Evolutionary conservation across 2,113 vertebrate species (phyloP).

Genomic region (Hemiscyllium ocellatum): DNA sequence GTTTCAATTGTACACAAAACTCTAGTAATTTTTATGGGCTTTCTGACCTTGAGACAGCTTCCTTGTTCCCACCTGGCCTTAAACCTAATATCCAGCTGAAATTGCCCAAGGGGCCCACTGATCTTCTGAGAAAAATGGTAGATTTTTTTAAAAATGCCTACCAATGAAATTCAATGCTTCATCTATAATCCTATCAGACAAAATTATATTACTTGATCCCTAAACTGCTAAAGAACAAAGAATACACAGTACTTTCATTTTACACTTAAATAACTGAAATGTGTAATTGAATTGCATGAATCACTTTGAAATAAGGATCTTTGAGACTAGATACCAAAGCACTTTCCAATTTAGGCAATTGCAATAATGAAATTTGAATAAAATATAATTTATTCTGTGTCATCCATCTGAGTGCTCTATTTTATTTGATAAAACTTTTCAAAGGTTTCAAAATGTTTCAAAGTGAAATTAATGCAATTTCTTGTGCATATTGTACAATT

Average conservation of each 20-base stretch:
- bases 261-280: neutral
- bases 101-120: neutral
- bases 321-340: neutral
- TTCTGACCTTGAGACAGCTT: too few species aligned
- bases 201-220: neutral
- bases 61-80: neutral
- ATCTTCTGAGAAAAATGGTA: neutral
- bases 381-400: neutral
- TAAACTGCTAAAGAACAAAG: neutral
- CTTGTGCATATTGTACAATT: neutral
- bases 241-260: neutral
- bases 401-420: neutral
- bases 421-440: neutral
- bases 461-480: neutral
- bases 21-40: too few species aligned
- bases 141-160: neutral
- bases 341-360: neutral
- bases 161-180: neutral
- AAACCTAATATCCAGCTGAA: neutral
- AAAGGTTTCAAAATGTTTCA: neutral
- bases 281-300: neutral
- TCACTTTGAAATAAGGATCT: neutral
- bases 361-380: slow-evolving; percentile 3
- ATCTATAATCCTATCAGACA: neutral
- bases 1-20: too few species aligned